phyloP scores from a whole-genome alignment of 1,140 invertebrate genomes.

The Trialeurodes vaporariorum region DNA sequence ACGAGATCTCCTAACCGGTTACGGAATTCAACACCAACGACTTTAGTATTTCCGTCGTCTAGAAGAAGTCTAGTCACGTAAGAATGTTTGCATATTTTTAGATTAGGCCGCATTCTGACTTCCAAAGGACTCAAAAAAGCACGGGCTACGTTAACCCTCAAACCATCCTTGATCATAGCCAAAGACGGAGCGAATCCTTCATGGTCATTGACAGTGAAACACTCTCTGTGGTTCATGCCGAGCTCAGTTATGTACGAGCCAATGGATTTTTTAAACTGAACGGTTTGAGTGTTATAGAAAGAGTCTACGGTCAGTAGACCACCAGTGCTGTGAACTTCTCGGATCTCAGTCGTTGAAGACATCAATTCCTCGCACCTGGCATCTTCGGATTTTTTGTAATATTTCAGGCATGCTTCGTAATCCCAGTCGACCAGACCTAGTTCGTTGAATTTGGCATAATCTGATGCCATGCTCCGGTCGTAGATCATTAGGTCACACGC shows the following conservation, averaged over 20 bases:
- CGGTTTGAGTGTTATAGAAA: slow-evolving; percentile 3
- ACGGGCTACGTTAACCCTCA: slow-evolving; percentile 43
- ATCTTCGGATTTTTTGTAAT: slow-evolving; percentile 12
- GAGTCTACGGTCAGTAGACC: slow-evolving; percentile 6
- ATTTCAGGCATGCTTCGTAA: neutral
- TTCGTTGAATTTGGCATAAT: slow-evolving; percentile 2
- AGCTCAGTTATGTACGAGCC: neutral
- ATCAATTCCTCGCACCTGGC: slow-evolving; percentile 7
- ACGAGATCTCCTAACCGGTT: slow-evolving; percentile 31
- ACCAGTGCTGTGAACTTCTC: neutral
- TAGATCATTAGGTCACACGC: slow-evolving; percentile 10
- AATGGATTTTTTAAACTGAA: neutral
- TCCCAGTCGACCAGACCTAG: slow-evolving; percentile 3
- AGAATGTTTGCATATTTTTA: slow-evolving; percentile 53
- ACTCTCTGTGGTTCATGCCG: neutral
- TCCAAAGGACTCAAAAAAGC: slow-evolving; percentile 54
- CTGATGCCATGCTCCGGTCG: slow-evolving; percentile 2
- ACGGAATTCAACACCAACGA: slow-evolving; percentile 47
- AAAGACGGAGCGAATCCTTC: slow-evolving; percentile 8
- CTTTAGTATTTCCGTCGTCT: slow-evolving; percentile 37
- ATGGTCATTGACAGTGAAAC: neutral
- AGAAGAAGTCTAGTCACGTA: slow-evolving; percentile 51
- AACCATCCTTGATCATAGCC: slow-evolving; percentile 45
- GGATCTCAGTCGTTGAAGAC: neutral
- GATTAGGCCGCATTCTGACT: slow-evolving; percentile 55